phyloP scores from a whole-genome alignment of 2,797 vertebrate genomes.

The Cossypha niveicapilla region DNA sequence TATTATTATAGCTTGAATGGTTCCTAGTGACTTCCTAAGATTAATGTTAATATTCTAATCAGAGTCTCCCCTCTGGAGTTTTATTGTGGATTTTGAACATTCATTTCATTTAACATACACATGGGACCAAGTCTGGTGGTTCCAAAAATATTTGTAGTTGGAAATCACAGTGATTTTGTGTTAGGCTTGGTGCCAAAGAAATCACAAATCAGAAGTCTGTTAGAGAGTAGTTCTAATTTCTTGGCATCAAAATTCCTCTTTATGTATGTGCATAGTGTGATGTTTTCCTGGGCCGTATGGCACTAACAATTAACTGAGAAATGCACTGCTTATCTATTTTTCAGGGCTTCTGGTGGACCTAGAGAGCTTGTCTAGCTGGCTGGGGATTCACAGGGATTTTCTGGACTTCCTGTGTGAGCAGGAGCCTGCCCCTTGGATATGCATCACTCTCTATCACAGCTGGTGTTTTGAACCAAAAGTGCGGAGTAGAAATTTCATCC shows the following conservation, averaged over 20 bases:
- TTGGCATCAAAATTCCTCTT: constrained; percentile 15
- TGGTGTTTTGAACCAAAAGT: constrained; percentile 33
- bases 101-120: constrained; percentile 50
- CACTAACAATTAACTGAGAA: not conserved
- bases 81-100: constrained; percentile 48
- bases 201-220: constrained; percentile 62
- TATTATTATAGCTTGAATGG: constrained; percentile 46
- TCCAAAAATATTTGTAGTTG: constrained; percentile 69
- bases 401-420: not conserved
- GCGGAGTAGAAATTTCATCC: constrained; percentile 58
- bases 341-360: not conserved
- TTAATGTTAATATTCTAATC: constrained; percentile 63
- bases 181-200: constrained; percentile 63
- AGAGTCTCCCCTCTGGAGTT: constrained; percentile 44
- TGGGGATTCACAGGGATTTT: not conserved
- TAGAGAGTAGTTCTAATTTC: constrained; percentile 22
- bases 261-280: not conserved
- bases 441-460: constrained; percentile 19
- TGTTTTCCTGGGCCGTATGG: not conserved
- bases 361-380: not conserved
- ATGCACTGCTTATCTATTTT: constrained; percentile 3
- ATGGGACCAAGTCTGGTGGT: constrained; percentile 51
- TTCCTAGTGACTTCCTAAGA: constrained; percentile 62
- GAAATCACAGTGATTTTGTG: constrained; percentile 66
- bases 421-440: not conserved